Conservation (phyloP, 2,888 invertebrate species). For the Ellobium chinense region DNA sequence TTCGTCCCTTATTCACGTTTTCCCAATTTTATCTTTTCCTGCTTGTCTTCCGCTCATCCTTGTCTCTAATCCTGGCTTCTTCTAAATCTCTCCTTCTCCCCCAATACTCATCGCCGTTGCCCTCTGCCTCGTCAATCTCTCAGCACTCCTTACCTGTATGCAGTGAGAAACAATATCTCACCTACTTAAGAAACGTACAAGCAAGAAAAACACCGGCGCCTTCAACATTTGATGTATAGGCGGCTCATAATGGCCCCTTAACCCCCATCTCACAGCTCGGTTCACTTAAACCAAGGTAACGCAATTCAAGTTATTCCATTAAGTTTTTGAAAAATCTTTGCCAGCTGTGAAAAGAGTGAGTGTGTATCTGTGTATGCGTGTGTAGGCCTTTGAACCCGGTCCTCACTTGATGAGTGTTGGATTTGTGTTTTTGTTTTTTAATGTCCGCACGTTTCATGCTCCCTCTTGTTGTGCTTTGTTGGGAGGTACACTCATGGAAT, state of each 20-base stretch:
- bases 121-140: not conserved
- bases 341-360: too few species aligned
- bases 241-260: not conserved
- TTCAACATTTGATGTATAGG: not conserved
- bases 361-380: too few species aligned
- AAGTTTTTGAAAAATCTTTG: not conserved
- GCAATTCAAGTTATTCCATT: not conserved
- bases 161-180: too few species aligned
- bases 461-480: too few species aligned
- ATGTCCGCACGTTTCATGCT: too few species aligned
- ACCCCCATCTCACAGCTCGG: not conserved
- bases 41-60: not conserved
- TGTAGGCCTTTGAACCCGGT: too few species aligned
- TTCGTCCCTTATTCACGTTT: not conserved
- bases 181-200: not conserved
- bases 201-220: not conserved
- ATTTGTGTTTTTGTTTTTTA: too few species aligned
- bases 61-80: not conserved
- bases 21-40: not conserved
- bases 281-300: not conserved
- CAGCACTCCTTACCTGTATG: not conserved
- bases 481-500: too few species aligned
- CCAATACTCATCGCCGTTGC: not conserved
- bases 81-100: not conserved
- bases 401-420: too few species aligned